Conservation (phyloP, 2,888 invertebrate species). For the Ferdinandea cuprea region DNA sequence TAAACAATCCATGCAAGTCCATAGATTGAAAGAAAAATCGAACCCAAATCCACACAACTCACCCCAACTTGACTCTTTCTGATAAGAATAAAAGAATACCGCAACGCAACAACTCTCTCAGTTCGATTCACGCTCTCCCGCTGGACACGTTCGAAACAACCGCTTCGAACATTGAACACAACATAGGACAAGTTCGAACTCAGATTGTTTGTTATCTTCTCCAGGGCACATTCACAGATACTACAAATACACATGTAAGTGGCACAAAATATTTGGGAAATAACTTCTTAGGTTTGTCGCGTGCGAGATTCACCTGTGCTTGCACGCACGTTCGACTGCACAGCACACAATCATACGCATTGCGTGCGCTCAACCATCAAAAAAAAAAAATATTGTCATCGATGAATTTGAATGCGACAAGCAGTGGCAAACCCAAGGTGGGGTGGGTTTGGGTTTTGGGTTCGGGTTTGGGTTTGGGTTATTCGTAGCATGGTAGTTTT, state of each 20-base stretch:
- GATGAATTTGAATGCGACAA: slow-evolving; percentile 23
- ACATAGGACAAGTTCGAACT: neutral
- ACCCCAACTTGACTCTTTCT: neutral
- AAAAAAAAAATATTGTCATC: slow-evolving; percentile 41
- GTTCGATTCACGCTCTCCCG: neutral
- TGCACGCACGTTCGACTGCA: slow-evolving; percentile 41
- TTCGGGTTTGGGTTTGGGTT: neutral
- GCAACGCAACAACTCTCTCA: neutral
- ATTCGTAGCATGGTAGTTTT: no score
- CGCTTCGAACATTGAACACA: neutral
- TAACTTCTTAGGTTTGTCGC: slow-evolving; percentile 43
- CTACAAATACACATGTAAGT: neutral
- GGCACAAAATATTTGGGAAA: neutral
- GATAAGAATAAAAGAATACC: neutral
- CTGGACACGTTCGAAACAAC: slow-evolving; percentile 9
- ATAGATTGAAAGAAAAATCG: neutral
- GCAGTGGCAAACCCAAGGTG: slow-evolving; percentile 18
- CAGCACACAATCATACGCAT: slow-evolving; percentile 33
- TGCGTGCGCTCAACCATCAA: slow-evolving; percentile 9
- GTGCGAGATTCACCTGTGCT: slow-evolving; percentile 64
- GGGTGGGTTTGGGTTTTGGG: no score
- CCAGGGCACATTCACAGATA: neutral
- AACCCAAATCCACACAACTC: slow-evolving; percentile 2
- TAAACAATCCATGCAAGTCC: neutral
- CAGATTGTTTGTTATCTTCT: neutral